These are phyloP conservation scores for Chaetorhynchus papuensis DNA, from an alignment of 2,113 vertebrate species.

Conservation along the genomic window DNA sequence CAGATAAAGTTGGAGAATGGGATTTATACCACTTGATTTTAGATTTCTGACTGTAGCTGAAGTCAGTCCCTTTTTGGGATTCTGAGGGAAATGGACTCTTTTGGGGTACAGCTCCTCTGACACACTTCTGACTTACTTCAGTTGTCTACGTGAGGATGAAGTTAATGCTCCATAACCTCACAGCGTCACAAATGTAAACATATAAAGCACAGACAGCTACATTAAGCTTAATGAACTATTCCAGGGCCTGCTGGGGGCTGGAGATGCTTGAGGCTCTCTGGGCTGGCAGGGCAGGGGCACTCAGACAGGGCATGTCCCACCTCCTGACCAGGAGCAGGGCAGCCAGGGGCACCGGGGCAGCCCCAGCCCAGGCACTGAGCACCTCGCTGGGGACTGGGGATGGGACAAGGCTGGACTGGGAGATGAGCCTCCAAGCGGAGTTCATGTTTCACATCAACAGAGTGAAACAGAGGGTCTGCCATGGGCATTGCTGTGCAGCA, in stretches of 20 bases:
- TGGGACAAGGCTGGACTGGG: not conserved
- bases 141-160: not conserved
- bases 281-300: not conserved
- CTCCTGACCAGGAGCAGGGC: not conserved
- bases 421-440: fast-evolving
- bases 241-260: not conserved
- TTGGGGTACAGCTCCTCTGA: not conserved
- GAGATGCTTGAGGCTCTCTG: not conserved
- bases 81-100: not conserved
- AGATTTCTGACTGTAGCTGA: not conserved
- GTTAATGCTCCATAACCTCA: not conserved
- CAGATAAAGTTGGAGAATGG: not conserved
- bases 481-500: not conserved
- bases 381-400: not conserved
- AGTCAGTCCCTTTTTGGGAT: not conserved
- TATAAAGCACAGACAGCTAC: not conserved
- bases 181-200: not conserved
- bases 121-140: not conserved
- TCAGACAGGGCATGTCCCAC: not conserved
- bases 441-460: not conserved
- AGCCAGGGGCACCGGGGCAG: fast-evolving
- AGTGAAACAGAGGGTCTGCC: not conserved
- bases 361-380: not conserved
- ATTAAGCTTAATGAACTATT: not conserved
- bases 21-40: not conserved